Conservation (phyloP, 2,113 vertebrate species). For the Lampris incognitus region DNA sequence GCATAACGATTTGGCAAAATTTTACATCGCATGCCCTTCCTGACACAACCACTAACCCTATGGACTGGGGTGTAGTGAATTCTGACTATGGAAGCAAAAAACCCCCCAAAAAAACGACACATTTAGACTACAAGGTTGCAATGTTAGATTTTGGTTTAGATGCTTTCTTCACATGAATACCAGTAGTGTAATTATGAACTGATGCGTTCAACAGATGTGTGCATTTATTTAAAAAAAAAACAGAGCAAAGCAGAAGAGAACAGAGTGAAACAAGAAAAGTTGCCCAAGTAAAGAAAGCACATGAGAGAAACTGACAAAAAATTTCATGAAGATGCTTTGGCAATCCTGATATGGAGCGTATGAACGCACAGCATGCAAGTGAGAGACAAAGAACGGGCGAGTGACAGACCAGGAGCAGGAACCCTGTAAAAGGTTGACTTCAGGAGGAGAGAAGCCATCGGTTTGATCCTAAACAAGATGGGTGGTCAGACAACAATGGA, state of each 20-base stretch:
- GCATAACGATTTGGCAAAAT: no score
- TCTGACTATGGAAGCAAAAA: no score
- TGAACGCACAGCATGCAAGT: not conserved
- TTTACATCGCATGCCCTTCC: no score
- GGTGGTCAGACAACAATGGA: conserved; percentile 61
- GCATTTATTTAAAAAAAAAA: not conserved
- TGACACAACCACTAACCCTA: no score
- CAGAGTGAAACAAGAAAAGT: no score
- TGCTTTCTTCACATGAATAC: not conserved
- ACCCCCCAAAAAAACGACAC: no score
- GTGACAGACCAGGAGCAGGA: not conserved
- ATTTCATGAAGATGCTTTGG: not conserved
- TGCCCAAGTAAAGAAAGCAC: no score
- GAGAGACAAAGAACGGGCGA: no score
- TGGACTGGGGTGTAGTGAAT: no score
- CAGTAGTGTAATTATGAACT: not conserved
- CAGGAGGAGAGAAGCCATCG: conserved; percentile 33
- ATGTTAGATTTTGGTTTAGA: not conserved
- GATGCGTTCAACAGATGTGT: conserved; percentile 14
- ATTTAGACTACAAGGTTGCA: no score
- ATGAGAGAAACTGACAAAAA: no score
- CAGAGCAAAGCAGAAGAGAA: not conserved
- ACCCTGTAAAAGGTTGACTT: conserved; percentile 17
- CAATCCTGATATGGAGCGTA: not conserved
- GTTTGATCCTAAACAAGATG: conserved; percentile 60